A percentile compares a stretch with the other conserved stretches of the same genome.
These are phyloP conservation scores for Leuciscus waleckii DNA, from an alignment of 2,797 vertebrate species.

Conservation along the genomic window DNA sequence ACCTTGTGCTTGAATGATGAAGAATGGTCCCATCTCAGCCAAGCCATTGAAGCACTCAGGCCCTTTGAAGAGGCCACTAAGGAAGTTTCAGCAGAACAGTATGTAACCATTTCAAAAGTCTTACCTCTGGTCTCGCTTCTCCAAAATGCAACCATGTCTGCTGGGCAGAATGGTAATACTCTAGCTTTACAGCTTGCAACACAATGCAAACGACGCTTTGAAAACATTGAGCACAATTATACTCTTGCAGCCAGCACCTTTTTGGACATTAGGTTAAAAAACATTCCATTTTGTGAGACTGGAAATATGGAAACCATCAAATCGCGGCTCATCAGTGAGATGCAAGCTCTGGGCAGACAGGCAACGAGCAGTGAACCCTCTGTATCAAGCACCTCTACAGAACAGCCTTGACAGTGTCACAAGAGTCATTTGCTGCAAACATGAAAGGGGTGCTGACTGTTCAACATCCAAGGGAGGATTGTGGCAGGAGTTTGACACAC, in stretches of 20 bases:
- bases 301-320: conserved; percentile 51
- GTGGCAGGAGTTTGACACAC: conserved; percentile 27
- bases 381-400: conserved; percentile 22
- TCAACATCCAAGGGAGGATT: not conserved
- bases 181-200: conserved; percentile 37
- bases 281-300: conserved; percentile 48
- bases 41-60: too few species aligned
- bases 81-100: too few species aligned
- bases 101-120: too few species aligned
- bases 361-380: conserved; percentile 23
- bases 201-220: conserved; percentile 5
- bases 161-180: conserved; percentile 19
- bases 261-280: conserved; percentile 45
- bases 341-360: conserved; percentile 38
- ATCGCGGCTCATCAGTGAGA: conserved; percentile 42
- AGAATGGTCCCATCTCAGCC: too few species aligned
- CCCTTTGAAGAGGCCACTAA: too few species aligned
- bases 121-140: too few species aligned
- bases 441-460: not conserved
- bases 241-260: conserved; percentile 46
- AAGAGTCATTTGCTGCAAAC: conserved; percentile 28
- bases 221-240: conserved; percentile 48
- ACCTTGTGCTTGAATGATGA: too few species aligned
- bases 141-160: not conserved
- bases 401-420: conserved; percentile 8